Conservation (phyloP, 2,888 invertebrate genomes). For the Mechanitis messenoides region DNA sequence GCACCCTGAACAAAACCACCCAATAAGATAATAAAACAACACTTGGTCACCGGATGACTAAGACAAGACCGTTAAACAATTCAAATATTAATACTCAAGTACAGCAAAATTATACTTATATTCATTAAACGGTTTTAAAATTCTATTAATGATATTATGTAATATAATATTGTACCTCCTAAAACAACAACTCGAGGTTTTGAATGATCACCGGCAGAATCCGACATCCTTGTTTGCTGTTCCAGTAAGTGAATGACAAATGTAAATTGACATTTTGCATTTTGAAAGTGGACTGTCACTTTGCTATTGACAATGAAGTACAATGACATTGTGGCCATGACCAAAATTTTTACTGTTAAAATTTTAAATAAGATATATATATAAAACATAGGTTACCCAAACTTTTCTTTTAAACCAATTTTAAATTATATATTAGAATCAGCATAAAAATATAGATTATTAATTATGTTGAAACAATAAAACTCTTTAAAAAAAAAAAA, state of each 20-base stretch:
- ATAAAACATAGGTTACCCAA: no score
- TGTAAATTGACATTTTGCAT: constrained; percentile 19
- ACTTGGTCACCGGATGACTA: constrained; percentile 59
- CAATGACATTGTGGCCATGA: no score
- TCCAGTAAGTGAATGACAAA: constrained; percentile 43
- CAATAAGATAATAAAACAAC: constrained; percentile 40
- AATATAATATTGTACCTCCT: constrained; percentile 56
- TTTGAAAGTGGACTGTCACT: no score
- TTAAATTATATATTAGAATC: no score
- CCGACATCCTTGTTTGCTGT: constrained; percentile 62
- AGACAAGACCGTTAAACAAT: constrained; percentile 60
- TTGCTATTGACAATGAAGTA: no score
- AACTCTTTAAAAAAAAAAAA: no score
- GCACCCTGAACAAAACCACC: constrained; percentile 81
- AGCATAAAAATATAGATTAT: no score
- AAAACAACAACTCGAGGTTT: constrained; percentile 68
- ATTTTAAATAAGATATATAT: no score
- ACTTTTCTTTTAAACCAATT: no score
- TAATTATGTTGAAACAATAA: no score
- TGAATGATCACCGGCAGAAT: constrained; percentile 65
- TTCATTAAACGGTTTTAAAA: constrained; percentile 4
- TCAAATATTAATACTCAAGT: constrained; percentile 35
- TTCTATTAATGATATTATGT: constrained; percentile 5
- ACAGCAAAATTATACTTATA: constrained; percentile 1
- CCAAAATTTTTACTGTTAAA: no score